Evolutionary conservation across 2,888 invertebrate species (phyloP).

Genomic region (Ophioninae sp.): DNA sequence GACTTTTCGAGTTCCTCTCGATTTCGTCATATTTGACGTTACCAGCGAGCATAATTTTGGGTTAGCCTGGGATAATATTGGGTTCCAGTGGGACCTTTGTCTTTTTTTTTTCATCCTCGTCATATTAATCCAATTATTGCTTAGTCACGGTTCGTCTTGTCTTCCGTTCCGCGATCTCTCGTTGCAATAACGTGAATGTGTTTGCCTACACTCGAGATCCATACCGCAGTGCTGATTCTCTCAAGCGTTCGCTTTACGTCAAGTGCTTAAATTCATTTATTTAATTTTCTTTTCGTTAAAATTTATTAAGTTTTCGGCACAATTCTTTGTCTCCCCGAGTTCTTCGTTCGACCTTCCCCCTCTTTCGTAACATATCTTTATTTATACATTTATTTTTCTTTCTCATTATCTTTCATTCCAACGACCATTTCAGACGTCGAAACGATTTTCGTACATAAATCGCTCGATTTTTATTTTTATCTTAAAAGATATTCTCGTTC

Average conservation of each 20-base stretch:
- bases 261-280: constrained; percentile 19
- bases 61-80: constrained; percentile 10
- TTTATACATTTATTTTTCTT: constrained; percentile 9
- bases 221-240: constrained; percentile 28
- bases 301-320: constrained; percentile 19
- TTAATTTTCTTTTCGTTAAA: constrained; percentile 17
- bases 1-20: constrained; percentile 22
- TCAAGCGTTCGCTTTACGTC: constrained; percentile 19
- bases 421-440: background rate
- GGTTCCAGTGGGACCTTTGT: background rate
- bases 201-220: constrained; percentile 42
- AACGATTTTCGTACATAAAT: background rate
- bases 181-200: constrained; percentile 44
- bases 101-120: constrained; percentile 6
- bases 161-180: constrained; percentile 8
- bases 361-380: constrained; percentile 1
- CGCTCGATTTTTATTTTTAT: background rate
- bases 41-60: constrained; percentile 13
- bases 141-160: constrained; percentile 32
- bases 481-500: background rate
- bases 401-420: background rate
- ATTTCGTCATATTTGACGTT: constrained; percentile 14
- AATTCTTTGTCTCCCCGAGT: background rate
- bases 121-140: constrained; percentile 48
- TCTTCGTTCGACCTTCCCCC: background rate